Percentiles rank a stretch among this genome's conserved stretches.
Evolutionary conservation across 2,113 vertebrate genomes (phyloP).

Genomic region (Ictalurus furcatus): DNA sequence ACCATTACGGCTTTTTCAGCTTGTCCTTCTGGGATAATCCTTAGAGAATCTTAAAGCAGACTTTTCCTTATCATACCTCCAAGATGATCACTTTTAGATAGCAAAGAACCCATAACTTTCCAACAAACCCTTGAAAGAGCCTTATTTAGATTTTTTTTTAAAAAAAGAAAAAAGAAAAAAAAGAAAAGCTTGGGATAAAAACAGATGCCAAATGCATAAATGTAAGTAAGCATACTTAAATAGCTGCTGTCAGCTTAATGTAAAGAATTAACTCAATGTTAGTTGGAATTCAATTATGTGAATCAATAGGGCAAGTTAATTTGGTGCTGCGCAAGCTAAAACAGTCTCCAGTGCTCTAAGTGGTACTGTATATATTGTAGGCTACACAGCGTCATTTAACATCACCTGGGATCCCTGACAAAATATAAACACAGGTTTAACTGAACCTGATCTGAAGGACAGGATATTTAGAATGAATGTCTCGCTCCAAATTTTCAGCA

Average conservation of each 20-base stretch:
- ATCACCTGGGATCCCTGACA: background rate
- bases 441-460: background rate
- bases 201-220: background rate
- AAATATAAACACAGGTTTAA: background rate
- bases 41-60: background rate
- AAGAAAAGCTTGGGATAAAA: background rate
- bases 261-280: background rate
- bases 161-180: background rate
- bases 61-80: background rate
- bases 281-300: slow-evolving; percentile 2
- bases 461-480: background rate
- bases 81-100: background rate
- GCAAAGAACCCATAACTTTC: background rate
- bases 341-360: background rate
- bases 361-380: background rate
- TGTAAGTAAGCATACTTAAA: background rate
- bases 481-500: background rate
- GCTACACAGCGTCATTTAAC: background rate
- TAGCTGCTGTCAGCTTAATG: background rate
- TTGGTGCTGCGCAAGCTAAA: background rate
- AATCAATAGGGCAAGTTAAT: background rate
- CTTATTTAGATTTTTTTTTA: background rate
- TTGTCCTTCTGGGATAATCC: background rate
- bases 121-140: background rate
- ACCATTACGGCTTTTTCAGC: no score